Conservation (phyloP, 2,113 vertebrate species). For the Sinosuthora webbiana region DNA sequence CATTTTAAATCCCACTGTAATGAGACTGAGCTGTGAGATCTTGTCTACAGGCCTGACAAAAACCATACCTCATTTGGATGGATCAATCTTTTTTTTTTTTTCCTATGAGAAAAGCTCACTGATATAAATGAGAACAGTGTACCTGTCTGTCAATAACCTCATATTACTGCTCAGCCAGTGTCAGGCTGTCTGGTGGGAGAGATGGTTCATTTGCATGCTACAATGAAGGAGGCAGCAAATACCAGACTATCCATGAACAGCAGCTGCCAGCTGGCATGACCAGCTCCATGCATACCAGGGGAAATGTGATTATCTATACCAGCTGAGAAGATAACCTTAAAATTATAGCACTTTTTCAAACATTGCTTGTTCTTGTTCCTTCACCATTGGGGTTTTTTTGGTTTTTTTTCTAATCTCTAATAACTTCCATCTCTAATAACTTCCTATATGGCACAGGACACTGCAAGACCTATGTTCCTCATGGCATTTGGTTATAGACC, state of each 20-base stretch:
- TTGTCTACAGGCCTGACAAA: not conserved
- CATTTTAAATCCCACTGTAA: not conserved
- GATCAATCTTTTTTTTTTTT: not conserved
- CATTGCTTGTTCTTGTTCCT: not conserved
- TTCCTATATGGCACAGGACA: not conserved
- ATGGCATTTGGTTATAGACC: not conserved
- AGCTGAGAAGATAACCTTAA: not conserved
- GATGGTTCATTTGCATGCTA: not conserved
- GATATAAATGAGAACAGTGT: not conserved
- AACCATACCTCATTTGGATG: not conserved
- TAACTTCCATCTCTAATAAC: not conserved
- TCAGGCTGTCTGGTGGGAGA: not conserved
- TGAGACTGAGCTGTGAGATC: not conserved
- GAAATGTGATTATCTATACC: not conserved
- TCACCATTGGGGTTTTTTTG: not conserved
- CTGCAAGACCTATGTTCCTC: not conserved
- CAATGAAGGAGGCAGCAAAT: not conserved
- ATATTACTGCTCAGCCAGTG: rapidly evolving
- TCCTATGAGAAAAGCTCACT: not conserved
- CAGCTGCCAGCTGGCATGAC: not conserved
- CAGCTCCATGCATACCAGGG: not conserved
- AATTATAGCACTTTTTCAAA: not conserved
- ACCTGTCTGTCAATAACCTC: not conserved
- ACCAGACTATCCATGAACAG: not conserved
- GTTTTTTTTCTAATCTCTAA: too few species aligned